Evolutionary conservation across 2,888 invertebrate species (phyloP).

Genomic region (Lymantria monacha): DNA sequence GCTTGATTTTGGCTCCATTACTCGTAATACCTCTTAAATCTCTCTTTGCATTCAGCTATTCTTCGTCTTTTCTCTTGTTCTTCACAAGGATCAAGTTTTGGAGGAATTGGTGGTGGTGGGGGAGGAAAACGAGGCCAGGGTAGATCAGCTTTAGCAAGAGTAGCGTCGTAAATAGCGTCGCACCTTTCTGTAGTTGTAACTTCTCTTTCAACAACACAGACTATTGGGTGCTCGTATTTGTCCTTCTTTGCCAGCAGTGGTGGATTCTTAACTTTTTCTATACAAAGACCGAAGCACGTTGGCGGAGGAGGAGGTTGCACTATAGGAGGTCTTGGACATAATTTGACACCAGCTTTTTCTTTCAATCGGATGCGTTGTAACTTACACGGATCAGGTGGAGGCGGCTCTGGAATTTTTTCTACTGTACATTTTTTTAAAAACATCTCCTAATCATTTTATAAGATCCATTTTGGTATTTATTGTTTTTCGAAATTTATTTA

Average conservation of each 20-base stretch:
- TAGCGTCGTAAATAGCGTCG: conserved; percentile 35
- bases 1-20: conserved; percentile 28
- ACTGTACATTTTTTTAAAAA: conserved; percentile 52
- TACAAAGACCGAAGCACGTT: conserved; percentile 48
- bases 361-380: conserved; percentile 43
- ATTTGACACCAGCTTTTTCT: conserved; percentile 48
- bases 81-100: conserved; percentile 49
- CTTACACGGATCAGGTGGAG: conserved; percentile 45
- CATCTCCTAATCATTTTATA: conserved; percentile 33
- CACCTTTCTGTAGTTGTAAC: conserved; percentile 46
- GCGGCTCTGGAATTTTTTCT: conserved; percentile 33
- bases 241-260: conserved; percentile 19
- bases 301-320: conserved; percentile 37
- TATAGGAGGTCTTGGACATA: conserved; percentile 47
- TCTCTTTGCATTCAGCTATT: conserved; percentile 44
- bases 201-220: conserved; percentile 45
- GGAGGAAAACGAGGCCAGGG: conserved; percentile 48
- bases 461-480: neutral
- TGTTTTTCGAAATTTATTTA: neutral
- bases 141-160: conserved; percentile 32
- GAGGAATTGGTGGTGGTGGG: conserved; percentile 45
- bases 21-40: conserved; percentile 49
- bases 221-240: conserved; percentile 22
- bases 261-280: conserved; percentile 60
- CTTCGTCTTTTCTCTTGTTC: conserved; percentile 33